phyloP scores from a whole-genome alignment of 2,888 invertebrate species.

The Bruchidius siliquastri region DNA sequence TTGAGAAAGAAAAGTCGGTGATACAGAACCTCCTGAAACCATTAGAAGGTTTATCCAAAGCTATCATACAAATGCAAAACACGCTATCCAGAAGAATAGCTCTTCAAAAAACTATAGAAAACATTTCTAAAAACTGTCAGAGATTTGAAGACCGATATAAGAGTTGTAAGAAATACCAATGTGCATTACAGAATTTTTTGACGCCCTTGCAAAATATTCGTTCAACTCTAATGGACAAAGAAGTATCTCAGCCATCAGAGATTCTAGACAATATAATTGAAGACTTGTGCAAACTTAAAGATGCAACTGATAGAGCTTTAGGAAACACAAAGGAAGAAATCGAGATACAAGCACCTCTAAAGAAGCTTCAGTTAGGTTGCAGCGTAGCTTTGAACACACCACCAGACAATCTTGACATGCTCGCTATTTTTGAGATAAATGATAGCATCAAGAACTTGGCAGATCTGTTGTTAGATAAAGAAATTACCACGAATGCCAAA shows the following conservation, averaged over 20 bases:
- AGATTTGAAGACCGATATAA: constrained; percentile 1
- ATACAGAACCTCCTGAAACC: constrained; percentile 37
- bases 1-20: constrained; percentile 31
- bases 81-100: constrained; percentile 25
- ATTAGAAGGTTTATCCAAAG: constrained; percentile 39
- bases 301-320: constrained; percentile 7
- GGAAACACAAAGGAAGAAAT: background rate
- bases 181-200: background rate
- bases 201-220: background rate
- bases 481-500: constrained; percentile 2
- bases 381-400: constrained; percentile 6
- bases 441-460: constrained; percentile 6
- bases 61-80: constrained; percentile 38
- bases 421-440: constrained; percentile 13
- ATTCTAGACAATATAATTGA: constrained; percentile 1
- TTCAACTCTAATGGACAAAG: background rate
- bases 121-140: constrained; percentile 18
- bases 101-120: constrained; percentile 19
- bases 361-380: background rate
- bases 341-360: background rate
- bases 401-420: constrained; percentile 12
- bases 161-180: background rate
- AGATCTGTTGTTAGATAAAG: background rate
- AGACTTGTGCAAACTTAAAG: constrained; percentile 4
- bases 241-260: background rate